Conservation (phyloP, 2,888 invertebrate species). For the Pyrrhia umbra region DNA sequence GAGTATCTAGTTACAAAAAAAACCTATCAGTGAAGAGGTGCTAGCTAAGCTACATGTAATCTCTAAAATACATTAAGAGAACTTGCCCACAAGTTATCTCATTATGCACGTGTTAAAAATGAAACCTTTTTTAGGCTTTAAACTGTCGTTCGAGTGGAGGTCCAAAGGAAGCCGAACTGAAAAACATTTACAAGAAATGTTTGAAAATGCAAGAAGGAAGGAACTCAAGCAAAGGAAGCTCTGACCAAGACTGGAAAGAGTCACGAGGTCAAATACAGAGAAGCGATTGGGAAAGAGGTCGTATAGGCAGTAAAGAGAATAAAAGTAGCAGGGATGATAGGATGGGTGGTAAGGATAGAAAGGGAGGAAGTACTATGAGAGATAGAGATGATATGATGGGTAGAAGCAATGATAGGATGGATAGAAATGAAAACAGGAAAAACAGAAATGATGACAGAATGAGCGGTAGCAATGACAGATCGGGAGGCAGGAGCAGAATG, state of each 20-base stretch:
- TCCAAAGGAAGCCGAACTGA: constrained; percentile 90
- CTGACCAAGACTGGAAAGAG: constrained; percentile 76
- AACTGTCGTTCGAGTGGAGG: constrained; percentile 91
- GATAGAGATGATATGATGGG: constrained; percentile 64
- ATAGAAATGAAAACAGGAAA: constrained; percentile 54
- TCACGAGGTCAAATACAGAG: constrained; percentile 67
- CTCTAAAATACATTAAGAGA: too few relatives aligned
- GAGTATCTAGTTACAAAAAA: too few relatives aligned
- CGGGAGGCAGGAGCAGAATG: constrained; percentile 35
- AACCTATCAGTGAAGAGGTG: too few relatives aligned
- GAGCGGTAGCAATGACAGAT: constrained; percentile 45
- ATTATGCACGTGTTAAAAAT: too few relatives aligned
- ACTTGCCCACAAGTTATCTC: too few relatives aligned
- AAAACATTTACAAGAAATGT: constrained; percentile 90
- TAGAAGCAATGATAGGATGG: constrained; percentile 61
- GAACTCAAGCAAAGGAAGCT: constrained; percentile 69
- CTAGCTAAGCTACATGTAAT: too few relatives aligned
- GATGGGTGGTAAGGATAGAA: constrained; percentile 58
- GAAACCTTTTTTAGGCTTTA: constrained; percentile 79
- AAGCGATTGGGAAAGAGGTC: constrained; percentile 69
- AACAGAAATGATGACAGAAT: constrained; percentile 55
- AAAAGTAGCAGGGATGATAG: constrained; percentile 64
- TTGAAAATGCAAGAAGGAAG: constrained; percentile 83
- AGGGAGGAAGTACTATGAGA: constrained; percentile 46
- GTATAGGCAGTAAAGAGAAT: constrained; percentile 62